phyloP scores from a whole-genome alignment of 2,888 invertebrate genomes.

The Drosophila meridionalis region DNA sequence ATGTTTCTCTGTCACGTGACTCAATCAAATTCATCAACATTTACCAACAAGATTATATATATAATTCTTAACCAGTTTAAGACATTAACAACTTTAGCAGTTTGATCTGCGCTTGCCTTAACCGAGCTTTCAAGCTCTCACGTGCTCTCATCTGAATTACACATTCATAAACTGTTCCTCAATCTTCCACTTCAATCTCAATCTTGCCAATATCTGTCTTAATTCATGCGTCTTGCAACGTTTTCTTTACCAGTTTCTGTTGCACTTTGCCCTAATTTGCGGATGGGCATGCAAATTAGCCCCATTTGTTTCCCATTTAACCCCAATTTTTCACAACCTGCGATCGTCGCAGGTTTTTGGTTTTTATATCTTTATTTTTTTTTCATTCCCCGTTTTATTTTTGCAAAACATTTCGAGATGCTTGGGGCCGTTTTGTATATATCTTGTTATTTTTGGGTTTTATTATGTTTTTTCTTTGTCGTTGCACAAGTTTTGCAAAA shows the following conservation, averaged over 20 bases:
- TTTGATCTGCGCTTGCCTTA: background rate
- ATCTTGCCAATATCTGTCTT: background rate
- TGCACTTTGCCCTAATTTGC: slow-evolving; percentile 56
- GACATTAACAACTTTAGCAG: background rate
- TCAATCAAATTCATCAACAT: background rate
- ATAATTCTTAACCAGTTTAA: background rate
- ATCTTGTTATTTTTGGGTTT: slow-evolving; percentile 21
- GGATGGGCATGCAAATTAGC: slow-evolving; percentile 50
- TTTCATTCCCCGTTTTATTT: slow-evolving; percentile 4
- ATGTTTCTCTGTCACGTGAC: background rate
- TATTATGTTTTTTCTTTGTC: slow-evolving; percentile 4
- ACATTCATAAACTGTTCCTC: background rate
- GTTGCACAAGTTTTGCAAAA: slow-evolving; percentile 69
- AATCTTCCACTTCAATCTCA: background rate
- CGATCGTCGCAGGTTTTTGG: slow-evolving; percentile 21
- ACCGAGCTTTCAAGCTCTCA: background rate
- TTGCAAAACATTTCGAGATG: slow-evolving; percentile 60
- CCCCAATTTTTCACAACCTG: slow-evolving; percentile 57
- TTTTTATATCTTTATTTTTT: slow-evolving; percentile 25
- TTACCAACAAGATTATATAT: background rate
- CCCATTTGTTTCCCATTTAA: slow-evolving; percentile 68
- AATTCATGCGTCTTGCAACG: slow-evolving; percentile 12
- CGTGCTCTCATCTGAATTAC: background rate
- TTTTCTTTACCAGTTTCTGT: slow-evolving; percentile 8
- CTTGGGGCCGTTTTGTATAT: slow-evolving; percentile 25